Evolutionary conservation across 1,140 invertebrate genomes (phyloP), one percentile per base, ranked within the genome.

Genomic region (Drosophila subpulchrella): DNA sequence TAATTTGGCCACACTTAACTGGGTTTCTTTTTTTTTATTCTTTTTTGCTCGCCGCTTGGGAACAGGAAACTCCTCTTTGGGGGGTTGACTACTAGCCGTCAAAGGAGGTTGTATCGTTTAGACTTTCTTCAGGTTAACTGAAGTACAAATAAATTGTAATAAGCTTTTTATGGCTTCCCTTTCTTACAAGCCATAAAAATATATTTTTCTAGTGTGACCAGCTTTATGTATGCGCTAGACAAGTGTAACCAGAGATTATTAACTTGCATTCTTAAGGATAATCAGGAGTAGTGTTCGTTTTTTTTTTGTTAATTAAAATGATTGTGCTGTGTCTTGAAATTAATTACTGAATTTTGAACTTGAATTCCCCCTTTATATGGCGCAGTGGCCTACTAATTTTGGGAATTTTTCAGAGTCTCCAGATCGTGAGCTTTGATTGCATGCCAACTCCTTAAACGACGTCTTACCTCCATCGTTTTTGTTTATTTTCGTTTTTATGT

Each of bases 1-100:
- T 88, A 82, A 79, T 79, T 84, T 81, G 81, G 76, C 72, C 81
- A 80, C 81, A 84, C 67, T 85, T 85, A 65, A 81, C 60, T 42
- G 36, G 39, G 70, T 27, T 27, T 27, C 27, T 3, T 27, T 68
- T 24, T 24, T 20, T 34, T 20, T 20, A 20, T 1, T 15, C n/a
- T 32, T 20, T 36, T 17, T 36, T 60, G 13, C 12, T 15, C 12
- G 51, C 51, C 24, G 36, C 12, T 39, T 13, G 47, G 15, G 8
- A 2, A n/a, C 17, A 13, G 36, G 15, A 59, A 58, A 62, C 10
- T 44, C 15, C 8, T n/a, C 5, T 20, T 38, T 57, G 24, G 24
- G 47, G 24, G 24, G 13, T 11, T 55, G 27, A 27, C 0, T 2
- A 12, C 5, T 7, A n/a, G 20, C 24, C 12, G 3, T 13, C 12